A percentile compares a stretch with the other conserved stretches of the same genome.
Conservation (phyloP, 2,888 invertebrate species). For the Bhutanitis thaidina region DNA sequence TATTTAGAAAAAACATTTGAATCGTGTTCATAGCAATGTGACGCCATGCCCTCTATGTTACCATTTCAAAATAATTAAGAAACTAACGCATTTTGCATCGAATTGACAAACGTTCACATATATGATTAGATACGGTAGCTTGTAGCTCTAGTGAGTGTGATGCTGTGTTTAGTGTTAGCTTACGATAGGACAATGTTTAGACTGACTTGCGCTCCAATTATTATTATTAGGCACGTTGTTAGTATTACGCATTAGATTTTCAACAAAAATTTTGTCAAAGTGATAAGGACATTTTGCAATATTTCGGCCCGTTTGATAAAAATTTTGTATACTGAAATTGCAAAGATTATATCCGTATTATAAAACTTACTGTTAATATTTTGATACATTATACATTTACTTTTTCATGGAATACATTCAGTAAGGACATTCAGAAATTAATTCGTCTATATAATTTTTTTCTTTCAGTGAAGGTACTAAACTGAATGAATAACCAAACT, state of each 20-base stretch:
- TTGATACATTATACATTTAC: slow-evolving; percentile 40
- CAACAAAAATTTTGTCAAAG: slow-evolving; percentile 52
- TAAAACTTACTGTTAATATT: slow-evolving; percentile 41
- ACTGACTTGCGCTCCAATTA: slow-evolving; percentile 73
- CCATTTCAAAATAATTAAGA: neutral
- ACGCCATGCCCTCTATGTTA: neutral
- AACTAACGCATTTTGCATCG: slow-evolving; percentile 17
- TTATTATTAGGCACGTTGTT: slow-evolving; percentile 37
- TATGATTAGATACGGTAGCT: slow-evolving; percentile 28
- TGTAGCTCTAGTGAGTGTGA: slow-evolving; percentile 36
- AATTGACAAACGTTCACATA: slow-evolving; percentile 15
- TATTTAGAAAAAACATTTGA: neutral
- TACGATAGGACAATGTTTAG: slow-evolving; percentile 71
- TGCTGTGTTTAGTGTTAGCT: slow-evolving; percentile 34
- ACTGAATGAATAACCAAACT: neutral
- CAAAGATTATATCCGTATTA: slow-evolving; percentile 40
- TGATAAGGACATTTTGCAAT: slow-evolving; percentile 49
- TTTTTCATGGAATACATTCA: slow-evolving; percentile 7
- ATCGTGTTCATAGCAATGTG: neutral
- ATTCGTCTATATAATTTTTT: too few relatives aligned
- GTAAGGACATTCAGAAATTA: neutral
- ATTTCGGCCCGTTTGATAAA: slow-evolving; percentile 58
- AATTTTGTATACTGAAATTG: slow-evolving; percentile 50
- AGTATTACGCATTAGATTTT: slow-evolving; percentile 50
- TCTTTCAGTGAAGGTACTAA: too few relatives aligned